A percentile compares a stretch with the other conserved stretches of the same genome.
Conservation (phyloP, 2,888 invertebrate species). For the Diplazon laetatorius region DNA sequence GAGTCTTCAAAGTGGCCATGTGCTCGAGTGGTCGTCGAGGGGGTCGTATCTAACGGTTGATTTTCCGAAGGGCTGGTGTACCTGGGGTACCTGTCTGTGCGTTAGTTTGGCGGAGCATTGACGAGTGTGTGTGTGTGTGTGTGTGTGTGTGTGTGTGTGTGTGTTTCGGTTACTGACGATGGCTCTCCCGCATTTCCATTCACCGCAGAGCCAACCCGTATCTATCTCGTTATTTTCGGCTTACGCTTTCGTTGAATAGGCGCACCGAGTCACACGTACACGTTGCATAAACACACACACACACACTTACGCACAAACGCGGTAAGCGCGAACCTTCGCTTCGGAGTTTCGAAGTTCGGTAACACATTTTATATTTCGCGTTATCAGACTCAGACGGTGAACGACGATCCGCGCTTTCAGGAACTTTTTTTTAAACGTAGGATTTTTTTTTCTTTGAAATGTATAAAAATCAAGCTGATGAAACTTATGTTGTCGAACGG, state of each 20-base stretch:
- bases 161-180: conserved; percentile 65
- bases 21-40: conserved; percentile 2
- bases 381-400: no score
- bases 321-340: conserved; percentile 10
- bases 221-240: conserved; percentile 77
- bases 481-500: no score
- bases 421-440: no score
- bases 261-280: not conserved
- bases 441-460: no score
- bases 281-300: no score
- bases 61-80: not conserved
- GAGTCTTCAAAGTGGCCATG: not conserved
- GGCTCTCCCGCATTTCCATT: conserved; percentile 67
- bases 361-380: no score
- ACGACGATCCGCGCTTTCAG: no score
- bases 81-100: not conserved
- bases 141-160: no score
- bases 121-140: no score
- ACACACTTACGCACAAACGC: not conserved
- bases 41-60: not conserved
- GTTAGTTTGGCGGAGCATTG: conserved; percentile 30
- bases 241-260: conserved; percentile 69
- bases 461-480: no score
- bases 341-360: not conserved
- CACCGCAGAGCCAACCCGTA: conserved; percentile 65